Evolutionary conservation across 2,888 invertebrate genomes (phyloP).

Genomic region (Tinea pellionella): DNA sequence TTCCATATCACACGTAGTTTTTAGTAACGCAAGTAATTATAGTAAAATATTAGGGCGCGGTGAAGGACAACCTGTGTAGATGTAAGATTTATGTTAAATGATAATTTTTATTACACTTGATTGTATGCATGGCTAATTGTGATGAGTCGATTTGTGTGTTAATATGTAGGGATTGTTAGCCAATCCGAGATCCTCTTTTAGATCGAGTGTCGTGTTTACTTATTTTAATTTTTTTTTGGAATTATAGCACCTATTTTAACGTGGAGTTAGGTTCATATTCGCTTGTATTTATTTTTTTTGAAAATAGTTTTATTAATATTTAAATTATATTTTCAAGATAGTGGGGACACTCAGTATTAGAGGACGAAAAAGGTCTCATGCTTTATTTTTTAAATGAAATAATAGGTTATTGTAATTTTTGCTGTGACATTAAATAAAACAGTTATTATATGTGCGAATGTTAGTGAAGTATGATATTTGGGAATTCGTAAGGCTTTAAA

Average conservation of each 20-base stretch:
- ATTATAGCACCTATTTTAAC: not conserved
- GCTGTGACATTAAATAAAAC: not conserved
- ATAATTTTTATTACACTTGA: not conserved
- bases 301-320: too few relatives aligned
- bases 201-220: not conserved
- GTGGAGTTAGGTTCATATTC: too few relatives aligned
- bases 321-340: not conserved
- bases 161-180: too few relatives aligned
- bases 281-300: too few relatives aligned
- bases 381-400: not conserved
- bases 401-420: constrained; percentile 5
- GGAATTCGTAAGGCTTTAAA: not conserved
- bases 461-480: not conserved
- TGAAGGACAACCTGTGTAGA: constrained; percentile 51
- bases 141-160: too few relatives aligned
- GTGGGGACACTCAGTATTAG: not conserved
- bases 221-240: not conserved
- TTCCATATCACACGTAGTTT: constrained; percentile 25
- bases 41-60: constrained; percentile 32
- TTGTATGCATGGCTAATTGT: too few relatives aligned
- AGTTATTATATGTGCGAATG: not conserved
- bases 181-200: too few relatives aligned
- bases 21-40: constrained; percentile 27
- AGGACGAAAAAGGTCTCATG: not conserved
- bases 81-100: constrained; percentile 28